Conservation (phyloP, 2,113 vertebrate genomes). For the Paramisgurnus dabryanus region DNA sequence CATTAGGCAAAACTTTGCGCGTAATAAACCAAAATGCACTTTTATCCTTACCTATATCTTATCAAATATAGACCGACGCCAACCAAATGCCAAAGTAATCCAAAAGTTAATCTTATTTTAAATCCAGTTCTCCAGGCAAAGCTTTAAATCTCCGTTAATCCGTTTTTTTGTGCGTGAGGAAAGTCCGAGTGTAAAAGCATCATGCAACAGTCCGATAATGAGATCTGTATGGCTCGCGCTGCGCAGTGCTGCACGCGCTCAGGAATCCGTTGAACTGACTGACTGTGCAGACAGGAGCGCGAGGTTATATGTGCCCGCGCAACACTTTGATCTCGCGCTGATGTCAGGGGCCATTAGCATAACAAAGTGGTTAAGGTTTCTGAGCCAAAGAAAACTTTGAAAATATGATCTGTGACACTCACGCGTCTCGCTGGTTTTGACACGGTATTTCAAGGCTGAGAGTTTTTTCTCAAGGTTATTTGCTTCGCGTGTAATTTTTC, state of each 20-base stretch:
- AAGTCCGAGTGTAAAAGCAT: constrained; percentile 69
- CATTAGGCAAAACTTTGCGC: neutral
- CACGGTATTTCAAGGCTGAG: neutral
- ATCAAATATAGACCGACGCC: neutral
- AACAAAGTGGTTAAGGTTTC: constrained; percentile 73
- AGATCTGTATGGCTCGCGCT: constrained; percentile 10
- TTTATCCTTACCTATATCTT: constrained; percentile 43
- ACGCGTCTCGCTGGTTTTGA: constrained; percentile 1
- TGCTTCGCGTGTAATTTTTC: neutral
- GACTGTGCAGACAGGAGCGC: constrained; percentile 56
- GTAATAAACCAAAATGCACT: neutral
- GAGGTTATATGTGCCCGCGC: constrained; percentile 73
- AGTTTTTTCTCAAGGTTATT: neutral
- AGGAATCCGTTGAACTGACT: constrained; percentile 57
- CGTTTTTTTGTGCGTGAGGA: constrained; percentile 49
- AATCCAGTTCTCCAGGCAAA: constrained; percentile 52
- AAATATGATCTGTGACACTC: constrained; percentile 24
- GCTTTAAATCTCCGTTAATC: constrained; percentile 62
- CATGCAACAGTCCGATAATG: constrained; percentile 44
- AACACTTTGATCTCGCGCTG: constrained; percentile 80
- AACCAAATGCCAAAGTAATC: constrained; percentile 27
- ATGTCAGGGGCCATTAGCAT: constrained; percentile 89
- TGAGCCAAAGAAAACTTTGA: constrained; percentile 31
- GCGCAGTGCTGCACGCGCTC: constrained; percentile 14
- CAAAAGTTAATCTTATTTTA: neutral